Evolutionary conservation across 2,113 vertebrate species (phyloP), one percentile per base, ranked within the genome.

Genomic region (Corynorhinus townsendii): DNA sequence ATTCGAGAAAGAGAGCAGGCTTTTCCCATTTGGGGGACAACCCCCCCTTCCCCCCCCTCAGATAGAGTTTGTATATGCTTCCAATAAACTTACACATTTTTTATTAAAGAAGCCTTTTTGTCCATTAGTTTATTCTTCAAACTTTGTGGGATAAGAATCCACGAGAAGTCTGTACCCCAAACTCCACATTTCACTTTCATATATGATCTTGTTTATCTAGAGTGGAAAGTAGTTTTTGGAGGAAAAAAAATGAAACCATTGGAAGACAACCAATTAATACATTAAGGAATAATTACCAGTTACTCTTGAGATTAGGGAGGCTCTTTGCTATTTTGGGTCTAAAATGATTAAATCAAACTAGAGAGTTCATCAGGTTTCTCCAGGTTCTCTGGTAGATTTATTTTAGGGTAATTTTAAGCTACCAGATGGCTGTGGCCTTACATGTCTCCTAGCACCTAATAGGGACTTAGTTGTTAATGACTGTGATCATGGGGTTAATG

Each of bases 321-420:
- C 11, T 72, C 38, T 77, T 91, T 28, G 22, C 17, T 87, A 69
- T 80, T 80, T n/a, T 79, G 4, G 76, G 82, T 45, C 12, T 86
- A 45, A 94, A 72, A 68, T 68, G 24, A 84, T 79, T 88, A 86
- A 62, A 54, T 94, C 30, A 35, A 11, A 66, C 35, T 54, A 38
- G 22, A 49, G 62, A 40, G 20, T 52, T 94, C 7, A 89, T 45
- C 86, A 26, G 7, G 5, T 16, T 59, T 4, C 7, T 91, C 47
- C 15, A 12, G n/a, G 4, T 88, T 88, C 26, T 94, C 59, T 84
- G 33, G 10, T 89, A 64, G 17, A 82, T 73, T 86, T 82, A 14
- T 75, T 80, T 69, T 45, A 43, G 12, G 30, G 75, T 93, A 19
- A 84, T 86, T 91, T 96, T 80, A 45, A 89, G 14, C 35, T 69